Evolutionary conservation across 2,797 vertebrate species (phyloP).

Genomic region (Scomberomorus guttatus): DNA sequence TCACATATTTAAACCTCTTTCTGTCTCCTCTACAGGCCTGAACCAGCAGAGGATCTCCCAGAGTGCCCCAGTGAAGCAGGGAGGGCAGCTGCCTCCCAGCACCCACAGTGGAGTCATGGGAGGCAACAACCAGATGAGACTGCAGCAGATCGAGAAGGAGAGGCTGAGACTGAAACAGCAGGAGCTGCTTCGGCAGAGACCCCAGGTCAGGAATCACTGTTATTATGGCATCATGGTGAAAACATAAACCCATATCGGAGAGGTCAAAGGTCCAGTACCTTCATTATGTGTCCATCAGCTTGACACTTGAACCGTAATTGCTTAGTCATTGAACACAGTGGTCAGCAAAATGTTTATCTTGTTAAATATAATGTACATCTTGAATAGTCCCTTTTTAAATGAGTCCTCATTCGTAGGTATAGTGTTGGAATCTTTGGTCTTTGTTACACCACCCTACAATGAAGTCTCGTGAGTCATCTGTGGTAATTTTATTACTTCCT

Average conservation of each 20-base stretch:
- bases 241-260: neutral
- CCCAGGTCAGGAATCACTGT: constrained; percentile 90
- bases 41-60: constrained; percentile 95
- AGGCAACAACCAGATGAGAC: constrained; percentile 89
- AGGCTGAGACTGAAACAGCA: constrained; percentile 95
- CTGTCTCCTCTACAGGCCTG: constrained; percentile 86
- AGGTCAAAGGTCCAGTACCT: constrained; percentile 1
- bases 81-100: constrained; percentile 89
- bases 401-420: constrained; percentile 46
- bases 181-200: constrained; percentile 97
- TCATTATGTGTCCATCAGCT: neutral
- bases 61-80: constrained; percentile 94
- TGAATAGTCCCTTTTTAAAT: constrained; percentile 17
- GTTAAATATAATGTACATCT: neutral
- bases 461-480: constrained; percentile 74
- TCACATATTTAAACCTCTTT: neutral
- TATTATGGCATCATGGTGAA: neutral
- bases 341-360: constrained; percentile 18
- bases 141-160: constrained; percentile 98
- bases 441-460: constrained; percentile 63
- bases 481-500: constrained; percentile 81
- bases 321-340: neutral
- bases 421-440: constrained; percentile 58
- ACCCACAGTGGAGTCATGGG: constrained; percentile 89
- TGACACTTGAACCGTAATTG: neutral